Conservation (phyloP, 2,797 vertebrate species). For the Chelon labrosus region DNA sequence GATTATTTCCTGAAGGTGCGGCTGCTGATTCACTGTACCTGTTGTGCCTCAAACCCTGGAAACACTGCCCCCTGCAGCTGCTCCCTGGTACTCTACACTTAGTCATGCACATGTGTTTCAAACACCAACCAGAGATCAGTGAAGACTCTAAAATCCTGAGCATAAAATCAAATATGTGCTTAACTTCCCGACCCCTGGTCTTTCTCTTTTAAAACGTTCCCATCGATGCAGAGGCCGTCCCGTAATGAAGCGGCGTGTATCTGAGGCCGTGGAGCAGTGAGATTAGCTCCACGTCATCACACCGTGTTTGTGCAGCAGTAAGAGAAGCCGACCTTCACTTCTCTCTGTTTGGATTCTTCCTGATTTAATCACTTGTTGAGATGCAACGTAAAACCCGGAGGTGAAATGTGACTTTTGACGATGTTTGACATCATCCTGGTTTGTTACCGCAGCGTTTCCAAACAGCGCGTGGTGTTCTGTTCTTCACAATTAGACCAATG, state of each 20-base stretch:
- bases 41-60: conserved; percentile 18
- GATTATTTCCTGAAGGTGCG: too few species aligned
- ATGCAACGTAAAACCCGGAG: conserved; percentile 25
- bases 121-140: too few species aligned
- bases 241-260: too few species aligned
- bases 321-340: conserved; percentile 44
- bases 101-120: too few species aligned
- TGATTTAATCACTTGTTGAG: conserved; percentile 40
- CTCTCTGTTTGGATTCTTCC: conserved; percentile 37
- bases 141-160: too few species aligned
- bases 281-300: conserved; percentile 16
- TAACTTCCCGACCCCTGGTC: too few species aligned
- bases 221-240: too few species aligned
- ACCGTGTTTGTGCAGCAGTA: conserved; percentile 49
- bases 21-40: not conserved
- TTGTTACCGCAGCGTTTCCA: conserved; percentile 34
- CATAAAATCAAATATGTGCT: too few species aligned
- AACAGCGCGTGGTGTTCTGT: conserved; percentile 19
- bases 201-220: too few species aligned
- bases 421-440: conserved; percentile 58
- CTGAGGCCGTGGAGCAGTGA: too few species aligned
- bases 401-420: conserved; percentile 13
- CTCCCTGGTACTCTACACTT: conserved; percentile 2
- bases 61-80: conserved; percentile 78
- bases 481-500: conserved; percentile 30